phyloP scores from a whole-genome alignment of 2,113 vertebrate species.

The Glaucomys volans region DNA sequence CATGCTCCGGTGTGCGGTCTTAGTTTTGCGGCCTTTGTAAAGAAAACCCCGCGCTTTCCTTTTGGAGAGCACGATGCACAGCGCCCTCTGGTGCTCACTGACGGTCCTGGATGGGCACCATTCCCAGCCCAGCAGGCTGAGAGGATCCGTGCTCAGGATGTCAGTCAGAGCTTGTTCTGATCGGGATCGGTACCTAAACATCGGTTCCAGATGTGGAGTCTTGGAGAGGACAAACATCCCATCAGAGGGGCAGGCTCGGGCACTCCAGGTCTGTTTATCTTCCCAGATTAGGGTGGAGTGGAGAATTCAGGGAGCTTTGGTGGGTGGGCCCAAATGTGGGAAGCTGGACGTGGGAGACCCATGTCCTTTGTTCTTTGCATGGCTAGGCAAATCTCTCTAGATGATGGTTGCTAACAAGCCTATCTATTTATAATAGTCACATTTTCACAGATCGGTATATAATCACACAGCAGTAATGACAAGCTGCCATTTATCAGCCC shows the following conservation, averaged over 20 bases:
- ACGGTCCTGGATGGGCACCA: background rate
- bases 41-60: background rate
- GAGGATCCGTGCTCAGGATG: background rate
- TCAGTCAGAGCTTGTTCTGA: background rate
- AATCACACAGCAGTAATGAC: background rate
- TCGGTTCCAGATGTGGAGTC: background rate
- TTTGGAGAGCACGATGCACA: background rate
- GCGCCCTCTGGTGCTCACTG: background rate
- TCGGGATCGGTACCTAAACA: background rate
- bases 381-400: background rate
- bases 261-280: background rate
- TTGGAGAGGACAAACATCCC: background rate
- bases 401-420: background rate
- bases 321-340: background rate
- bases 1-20: background rate
- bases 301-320: background rate
- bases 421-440: background rate
- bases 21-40: background rate
- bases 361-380: background rate
- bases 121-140: background rate
- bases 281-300: background rate
- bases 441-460: background rate
- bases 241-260: background rate
- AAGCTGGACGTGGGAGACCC: background rate
- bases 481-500: background rate